Evolutionary conservation across 2,888 invertebrate genomes (phyloP).

Genomic region (Phragmatobia fuliginosa): DNA sequence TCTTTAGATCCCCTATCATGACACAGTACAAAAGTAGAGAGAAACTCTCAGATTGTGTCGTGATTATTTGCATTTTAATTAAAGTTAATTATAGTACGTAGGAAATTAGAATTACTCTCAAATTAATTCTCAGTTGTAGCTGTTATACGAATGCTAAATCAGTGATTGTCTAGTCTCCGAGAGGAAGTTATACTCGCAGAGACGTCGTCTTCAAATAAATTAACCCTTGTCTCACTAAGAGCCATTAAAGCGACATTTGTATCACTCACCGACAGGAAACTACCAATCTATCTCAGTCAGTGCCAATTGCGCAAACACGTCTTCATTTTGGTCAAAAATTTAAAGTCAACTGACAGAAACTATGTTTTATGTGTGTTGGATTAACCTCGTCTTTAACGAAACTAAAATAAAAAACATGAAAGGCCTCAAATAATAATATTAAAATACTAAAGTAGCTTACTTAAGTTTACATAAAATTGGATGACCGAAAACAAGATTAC

Average conservation of each 20-base stretch:
- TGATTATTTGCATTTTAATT: constrained; percentile 23
- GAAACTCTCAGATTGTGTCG: constrained; percentile 20
- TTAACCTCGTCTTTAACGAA: neutral
- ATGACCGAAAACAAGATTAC: constrained; percentile 34
- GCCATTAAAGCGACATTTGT: constrained; percentile 73
- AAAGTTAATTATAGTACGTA: constrained; percentile 22
- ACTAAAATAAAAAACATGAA: neutral
- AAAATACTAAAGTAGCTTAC: neutral
- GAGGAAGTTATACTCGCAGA: constrained; percentile 57
- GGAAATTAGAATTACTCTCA: constrained; percentile 29
- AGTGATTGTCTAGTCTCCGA: constrained; percentile 42
- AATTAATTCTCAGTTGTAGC: constrained; percentile 30
- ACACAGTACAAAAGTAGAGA: constrained; percentile 8
- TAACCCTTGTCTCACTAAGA: constrained; percentile 69
- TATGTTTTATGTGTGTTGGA: constrained; percentile 5
- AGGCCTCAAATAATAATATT: neutral
- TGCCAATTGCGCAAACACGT: constrained; percentile 69
- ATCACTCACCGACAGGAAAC: constrained; percentile 76
- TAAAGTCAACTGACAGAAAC: constrained; percentile 15
- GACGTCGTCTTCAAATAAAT: constrained; percentile 69
- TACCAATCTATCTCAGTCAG: constrained; percentile 73
- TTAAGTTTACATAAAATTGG: constrained; percentile 2
- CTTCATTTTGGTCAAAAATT: constrained; percentile 51
- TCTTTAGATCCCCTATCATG: constrained; percentile 12
- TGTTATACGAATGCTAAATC: constrained; percentile 45